phyloP scores from a whole-genome alignment of 2,113 vertebrate genomes.

The Balaeniceps rex region DNA sequence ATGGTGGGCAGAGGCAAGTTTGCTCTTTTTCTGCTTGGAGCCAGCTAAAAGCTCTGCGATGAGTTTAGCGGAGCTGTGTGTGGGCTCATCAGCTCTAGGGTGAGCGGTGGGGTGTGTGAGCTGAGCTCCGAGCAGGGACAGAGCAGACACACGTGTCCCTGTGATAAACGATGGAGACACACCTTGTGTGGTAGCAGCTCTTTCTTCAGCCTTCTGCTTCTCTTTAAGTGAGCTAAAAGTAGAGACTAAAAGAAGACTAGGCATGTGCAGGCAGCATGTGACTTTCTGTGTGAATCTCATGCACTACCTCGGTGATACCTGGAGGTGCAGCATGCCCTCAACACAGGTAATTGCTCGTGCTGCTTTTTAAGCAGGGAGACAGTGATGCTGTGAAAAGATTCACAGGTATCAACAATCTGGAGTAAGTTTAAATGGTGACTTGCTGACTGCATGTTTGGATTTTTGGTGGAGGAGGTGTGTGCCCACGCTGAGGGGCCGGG shows the following conservation, averaged over 20 bases:
- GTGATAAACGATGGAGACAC: rapidly evolving
- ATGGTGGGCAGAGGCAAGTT: neutral
- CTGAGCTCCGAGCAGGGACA: neutral
- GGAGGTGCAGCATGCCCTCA: neutral
- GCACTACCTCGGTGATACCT: neutral
- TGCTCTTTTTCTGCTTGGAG: neutral
- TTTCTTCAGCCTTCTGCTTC: neutral
- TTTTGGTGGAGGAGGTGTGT: neutral
- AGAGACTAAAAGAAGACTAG: neutral
- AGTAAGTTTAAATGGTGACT: neutral
- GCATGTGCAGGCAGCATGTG: neutral
- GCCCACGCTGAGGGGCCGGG: neutral
- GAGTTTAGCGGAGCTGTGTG: rapidly evolving
- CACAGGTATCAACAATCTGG: no score
- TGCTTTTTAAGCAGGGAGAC: neutral
- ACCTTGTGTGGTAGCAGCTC: neutral
- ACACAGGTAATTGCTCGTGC: neutral
- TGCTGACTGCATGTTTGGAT: neutral
- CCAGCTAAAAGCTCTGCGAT: neutral
- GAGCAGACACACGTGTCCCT: neutral
- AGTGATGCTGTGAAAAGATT: no score
- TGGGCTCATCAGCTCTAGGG: neutral
- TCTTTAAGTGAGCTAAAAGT: neutral
- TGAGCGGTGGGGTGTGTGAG: neutral
- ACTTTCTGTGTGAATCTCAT: rapidly evolving